Evolutionary conservation across 2,113 vertebrate genomes (phyloP).

Genomic region (Rhombomys opimus): DNA sequence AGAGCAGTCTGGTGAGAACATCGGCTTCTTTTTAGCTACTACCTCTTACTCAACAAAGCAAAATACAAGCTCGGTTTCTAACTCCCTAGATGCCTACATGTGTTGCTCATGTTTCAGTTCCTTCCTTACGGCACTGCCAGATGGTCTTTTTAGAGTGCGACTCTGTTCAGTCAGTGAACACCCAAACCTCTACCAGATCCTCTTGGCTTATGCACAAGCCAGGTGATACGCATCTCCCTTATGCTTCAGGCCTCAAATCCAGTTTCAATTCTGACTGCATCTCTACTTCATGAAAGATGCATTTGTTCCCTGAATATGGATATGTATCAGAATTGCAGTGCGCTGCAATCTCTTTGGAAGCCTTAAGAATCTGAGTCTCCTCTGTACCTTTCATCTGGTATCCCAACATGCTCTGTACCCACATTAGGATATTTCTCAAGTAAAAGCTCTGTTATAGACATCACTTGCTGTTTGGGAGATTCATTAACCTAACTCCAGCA

Average conservation of each 20-base stretch:
- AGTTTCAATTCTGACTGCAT: background rate
- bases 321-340: background rate
- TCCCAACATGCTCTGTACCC: background rate
- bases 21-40: background rate
- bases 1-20: background rate
- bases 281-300: background rate
- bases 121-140: background rate
- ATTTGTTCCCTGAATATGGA: background rate
- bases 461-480: background rate
- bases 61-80: background rate
- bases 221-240: background rate
- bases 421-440: background rate
- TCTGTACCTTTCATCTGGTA: background rate
- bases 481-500: background rate
- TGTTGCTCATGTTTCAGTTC: background rate
- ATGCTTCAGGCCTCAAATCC: background rate
- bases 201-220: background rate
- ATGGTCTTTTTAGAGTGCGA: background rate
- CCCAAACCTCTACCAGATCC: background rate
- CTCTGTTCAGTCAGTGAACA: background rate
- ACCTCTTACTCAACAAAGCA: background rate
- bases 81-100: background rate
- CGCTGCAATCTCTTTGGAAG: background rate
- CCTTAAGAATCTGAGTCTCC: background rate
- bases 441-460: background rate